phyloP scores from a whole-genome alignment of 2,797 vertebrate species.

The Malurus leucopterus region DNA sequence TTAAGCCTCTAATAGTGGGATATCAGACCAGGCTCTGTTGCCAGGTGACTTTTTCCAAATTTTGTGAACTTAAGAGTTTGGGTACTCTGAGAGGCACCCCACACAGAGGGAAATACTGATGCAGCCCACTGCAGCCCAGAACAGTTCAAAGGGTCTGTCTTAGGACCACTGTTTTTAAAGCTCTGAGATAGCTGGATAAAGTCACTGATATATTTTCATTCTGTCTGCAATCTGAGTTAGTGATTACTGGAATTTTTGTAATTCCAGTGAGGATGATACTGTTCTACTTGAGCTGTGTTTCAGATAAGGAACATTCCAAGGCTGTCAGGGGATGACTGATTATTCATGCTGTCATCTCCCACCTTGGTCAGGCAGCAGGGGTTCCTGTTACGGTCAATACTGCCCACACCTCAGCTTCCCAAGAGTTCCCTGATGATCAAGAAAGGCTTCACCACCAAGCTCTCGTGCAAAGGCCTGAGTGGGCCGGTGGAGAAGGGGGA shows the following conservation, averaged over 20 bases:
- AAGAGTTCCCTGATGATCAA: not conserved
- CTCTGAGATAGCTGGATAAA: rapidly evolving
- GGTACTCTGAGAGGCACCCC: not conserved
- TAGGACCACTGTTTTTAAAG: not conserved
- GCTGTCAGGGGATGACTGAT: not conserved
- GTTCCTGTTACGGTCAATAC: not conserved
- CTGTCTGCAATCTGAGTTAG: not conserved
- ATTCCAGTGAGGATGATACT: not conserved
- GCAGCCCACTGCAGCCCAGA: not conserved
- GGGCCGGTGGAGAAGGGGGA: not conserved
- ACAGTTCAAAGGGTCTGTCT: not conserved
- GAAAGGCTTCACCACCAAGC: not conserved
- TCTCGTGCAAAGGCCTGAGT: not conserved
- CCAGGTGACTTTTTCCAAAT: not conserved
- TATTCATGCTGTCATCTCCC: not conserved
- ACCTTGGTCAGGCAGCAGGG: not conserved
- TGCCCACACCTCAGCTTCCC: not conserved
- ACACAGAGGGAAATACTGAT: not conserved
- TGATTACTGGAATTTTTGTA: not conserved
- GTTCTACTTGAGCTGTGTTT: not conserved
- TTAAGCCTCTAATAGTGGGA: not conserved
- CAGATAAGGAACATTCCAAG: not conserved
- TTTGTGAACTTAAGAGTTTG: not conserved
- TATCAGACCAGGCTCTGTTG: not conserved
- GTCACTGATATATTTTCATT: not conserved